These are phyloP conservation scores for Gavialis gangeticus DNA, from an alignment of 2,113 vertebrate species.

Conservation along the genomic window DNA sequence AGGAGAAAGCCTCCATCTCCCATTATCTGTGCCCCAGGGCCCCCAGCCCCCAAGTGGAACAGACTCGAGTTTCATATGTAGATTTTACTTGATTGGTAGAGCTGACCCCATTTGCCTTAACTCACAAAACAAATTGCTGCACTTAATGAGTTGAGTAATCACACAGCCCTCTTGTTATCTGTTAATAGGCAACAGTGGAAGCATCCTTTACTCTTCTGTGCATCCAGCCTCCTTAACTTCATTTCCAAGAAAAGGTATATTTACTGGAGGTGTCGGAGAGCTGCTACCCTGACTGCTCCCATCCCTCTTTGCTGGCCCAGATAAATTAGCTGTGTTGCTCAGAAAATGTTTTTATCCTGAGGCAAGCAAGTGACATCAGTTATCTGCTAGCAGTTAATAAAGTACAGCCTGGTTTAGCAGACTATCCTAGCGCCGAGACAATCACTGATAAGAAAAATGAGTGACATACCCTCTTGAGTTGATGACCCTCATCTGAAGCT, in stretches of 20 bases:
- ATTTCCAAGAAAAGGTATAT: neutral
- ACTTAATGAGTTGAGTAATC: neutral
- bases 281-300: neutral
- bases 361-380: neutral
- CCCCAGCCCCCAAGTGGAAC: neutral
- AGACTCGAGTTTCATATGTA: too few relatives aligned
- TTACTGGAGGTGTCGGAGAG: neutral
- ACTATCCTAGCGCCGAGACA: neutral
- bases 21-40: neutral
- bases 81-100: neutral
- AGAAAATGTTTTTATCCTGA: neutral
- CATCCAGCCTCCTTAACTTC: neutral
- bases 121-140: neutral
- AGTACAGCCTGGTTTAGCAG: neutral
- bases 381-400: neutral
- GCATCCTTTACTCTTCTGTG: neutral
- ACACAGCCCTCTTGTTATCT: neutral
- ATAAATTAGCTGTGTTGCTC: neutral
- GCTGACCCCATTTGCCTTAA: neutral
- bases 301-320: neutral
- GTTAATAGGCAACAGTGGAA: neutral
- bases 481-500: neutral
- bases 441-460: neutral
- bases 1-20: fast-evolving
- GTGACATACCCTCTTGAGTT: neutral